These are phyloP conservation scores for Papilio dardanus DNA, from an alignment of 1,140 invertebrate genomes.

Conservation along the genomic window DNA sequence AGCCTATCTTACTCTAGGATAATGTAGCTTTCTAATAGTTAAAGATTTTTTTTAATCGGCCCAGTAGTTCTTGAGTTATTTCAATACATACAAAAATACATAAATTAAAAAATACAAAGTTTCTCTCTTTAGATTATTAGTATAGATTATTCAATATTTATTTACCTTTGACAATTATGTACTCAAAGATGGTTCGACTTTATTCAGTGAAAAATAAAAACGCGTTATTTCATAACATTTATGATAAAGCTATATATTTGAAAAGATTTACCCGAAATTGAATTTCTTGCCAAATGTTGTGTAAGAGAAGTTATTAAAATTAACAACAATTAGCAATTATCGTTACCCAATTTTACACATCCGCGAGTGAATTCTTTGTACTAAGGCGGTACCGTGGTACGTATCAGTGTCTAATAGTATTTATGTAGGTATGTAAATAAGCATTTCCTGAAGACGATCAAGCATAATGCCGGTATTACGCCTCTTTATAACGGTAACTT, in stretches of 20 bases:
- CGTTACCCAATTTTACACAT: slow-evolving; percentile 51
- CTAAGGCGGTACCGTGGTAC: not conserved
- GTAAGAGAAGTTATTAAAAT: slow-evolving; percentile 23
- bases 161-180: not conserved
- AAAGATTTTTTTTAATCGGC: too few species aligned
- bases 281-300: slow-evolving; percentile 13
- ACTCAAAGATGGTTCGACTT: not conserved
- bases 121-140: too few species aligned
- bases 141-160: not conserved
- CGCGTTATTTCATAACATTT: not conserved
- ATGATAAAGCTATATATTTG: not conserved
- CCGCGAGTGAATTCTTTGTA: slow-evolving; percentile 43
- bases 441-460: slow-evolving; percentile 4
- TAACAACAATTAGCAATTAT: slow-evolving; percentile 46
- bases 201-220: not conserved
- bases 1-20: too few species aligned
- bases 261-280: slow-evolving; percentile 12
- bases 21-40: too few species aligned
- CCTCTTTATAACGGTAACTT: not conserved
- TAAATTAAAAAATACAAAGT: too few species aligned
- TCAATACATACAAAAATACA: too few species aligned
- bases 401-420: slow-evolving; percentile 3
- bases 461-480: slow-evolving; percentile 10
- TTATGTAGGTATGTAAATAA: slow-evolving; percentile 1
- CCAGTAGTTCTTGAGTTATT: too few species aligned